These are phyloP conservation scores for Caenorhabditis uteleia DNA, from an alignment of 2,888 invertebrate species.

Conservation along the genomic window DNA sequence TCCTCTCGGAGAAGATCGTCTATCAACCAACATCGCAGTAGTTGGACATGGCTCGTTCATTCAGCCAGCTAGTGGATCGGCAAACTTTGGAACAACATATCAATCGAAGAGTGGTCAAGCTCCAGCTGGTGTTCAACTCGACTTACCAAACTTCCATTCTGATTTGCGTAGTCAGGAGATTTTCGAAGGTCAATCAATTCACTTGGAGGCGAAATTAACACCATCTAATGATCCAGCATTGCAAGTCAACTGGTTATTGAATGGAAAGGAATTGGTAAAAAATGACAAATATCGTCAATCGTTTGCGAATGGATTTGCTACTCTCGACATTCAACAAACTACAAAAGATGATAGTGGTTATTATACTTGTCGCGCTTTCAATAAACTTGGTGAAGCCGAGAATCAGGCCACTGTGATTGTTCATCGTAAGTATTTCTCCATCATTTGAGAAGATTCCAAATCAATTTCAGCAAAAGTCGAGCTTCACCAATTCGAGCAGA, in stretches of 20 bases:
- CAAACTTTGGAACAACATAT: conserved; percentile 38
- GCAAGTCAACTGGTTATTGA: conserved; percentile 94
- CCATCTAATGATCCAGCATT: conserved; percentile 91
- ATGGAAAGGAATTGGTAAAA: conserved; percentile 75
- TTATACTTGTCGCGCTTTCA: conserved; percentile 90
- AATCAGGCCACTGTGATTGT: conserved; percentile 73
- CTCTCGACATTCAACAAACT: conserved; percentile 80
- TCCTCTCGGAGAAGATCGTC: conserved; percentile 85
- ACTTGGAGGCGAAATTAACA: conserved; percentile 90
- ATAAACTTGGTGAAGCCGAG: conserved; percentile 93
- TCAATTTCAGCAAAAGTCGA: conserved; percentile 44
- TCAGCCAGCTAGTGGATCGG: conserved; percentile 23
- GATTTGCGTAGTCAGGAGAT: conserved; percentile 85
- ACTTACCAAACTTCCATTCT: conserved; percentile 84
- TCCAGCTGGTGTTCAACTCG: conserved; percentile 43
- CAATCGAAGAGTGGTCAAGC: conserved; percentile 41
- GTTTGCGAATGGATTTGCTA: conserved; percentile 96
- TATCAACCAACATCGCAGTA: conserved; percentile 82
- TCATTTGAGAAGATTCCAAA: too few species aligned
- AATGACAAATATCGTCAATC: conserved; percentile 53
- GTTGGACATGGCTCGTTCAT: conserved; percentile 74
- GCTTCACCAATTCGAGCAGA: conserved; percentile 45
- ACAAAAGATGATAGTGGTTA: conserved; percentile 83
- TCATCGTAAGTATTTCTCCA: conserved; percentile 44
- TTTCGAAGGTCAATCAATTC: conserved; percentile 90